These are phyloP conservation scores for Lophius americanus DNA, from an alignment of 2,797 vertebrate species.

Conservation along the genomic window DNA sequence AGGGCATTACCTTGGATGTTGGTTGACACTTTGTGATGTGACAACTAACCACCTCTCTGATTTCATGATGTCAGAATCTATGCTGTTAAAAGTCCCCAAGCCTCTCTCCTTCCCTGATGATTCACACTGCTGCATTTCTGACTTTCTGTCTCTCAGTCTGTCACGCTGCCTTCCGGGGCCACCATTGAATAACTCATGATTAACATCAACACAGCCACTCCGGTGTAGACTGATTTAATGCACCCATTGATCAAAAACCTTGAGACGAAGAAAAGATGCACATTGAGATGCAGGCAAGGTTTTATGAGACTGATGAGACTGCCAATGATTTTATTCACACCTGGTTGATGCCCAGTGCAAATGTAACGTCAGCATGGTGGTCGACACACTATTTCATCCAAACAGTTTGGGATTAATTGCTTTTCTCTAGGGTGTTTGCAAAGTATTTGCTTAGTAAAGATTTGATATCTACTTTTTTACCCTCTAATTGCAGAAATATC, in stretches of 20 bases:
- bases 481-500: neutral
- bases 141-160: constrained; percentile 43
- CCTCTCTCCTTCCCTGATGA: constrained; percentile 50
- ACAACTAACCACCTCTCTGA: too few relatives aligned
- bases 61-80: constrained; percentile 42
- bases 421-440: constrained; percentile 35
- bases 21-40: constrained; percentile 49
- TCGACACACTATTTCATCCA: constrained; percentile 21
- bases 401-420: constrained; percentile 33
- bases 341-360: constrained; percentile 18
- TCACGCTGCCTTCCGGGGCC: constrained; percentile 39
- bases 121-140: constrained; percentile 55
- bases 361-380: constrained; percentile 19
- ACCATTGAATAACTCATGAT: constrained; percentile 70
- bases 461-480: neutral
- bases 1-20: constrained; percentile 39
- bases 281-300: constrained; percentile 40
- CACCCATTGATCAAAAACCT: constrained; percentile 60
- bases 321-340: constrained; percentile 15
- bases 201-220: constrained; percentile 64
- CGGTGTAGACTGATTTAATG: constrained; percentile 50
- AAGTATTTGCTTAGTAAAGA: constrained; percentile 18
- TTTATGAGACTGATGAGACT: constrained; percentile 38
- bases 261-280: constrained; percentile 43
- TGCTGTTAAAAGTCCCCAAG: constrained; percentile 42